Percentiles rank a stretch among this genome's conserved stretches.
Conservation (phyloP, 2,888 invertebrate genomes). For the Smittia sp. region DNA sequence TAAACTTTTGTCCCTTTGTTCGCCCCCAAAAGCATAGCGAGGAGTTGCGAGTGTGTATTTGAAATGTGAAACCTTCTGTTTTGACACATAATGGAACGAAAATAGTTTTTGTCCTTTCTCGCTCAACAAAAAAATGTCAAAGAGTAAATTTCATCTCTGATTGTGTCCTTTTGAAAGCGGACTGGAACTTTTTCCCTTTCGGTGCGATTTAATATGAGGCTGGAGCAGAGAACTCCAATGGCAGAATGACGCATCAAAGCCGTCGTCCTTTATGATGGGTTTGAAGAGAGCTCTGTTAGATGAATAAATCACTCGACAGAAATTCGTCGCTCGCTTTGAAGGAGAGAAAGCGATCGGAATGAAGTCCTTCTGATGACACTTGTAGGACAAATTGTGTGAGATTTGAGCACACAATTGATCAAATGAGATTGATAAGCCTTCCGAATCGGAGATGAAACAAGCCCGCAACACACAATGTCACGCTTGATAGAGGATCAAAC, state of each 20-base stretch:
- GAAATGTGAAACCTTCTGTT: slow-evolving; percentile 36
- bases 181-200: background rate
- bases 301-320: background rate
- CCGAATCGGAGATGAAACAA: slow-evolving; percentile 9
- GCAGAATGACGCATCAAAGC: slow-evolving; percentile 34
- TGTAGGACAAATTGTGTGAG: slow-evolving; percentile 34
- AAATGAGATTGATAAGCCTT: background rate
- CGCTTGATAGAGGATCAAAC: slow-evolving; percentile 27
- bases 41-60: slow-evolving; percentile 19
- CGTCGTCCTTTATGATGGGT: slow-evolving; percentile 19
- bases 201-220: background rate
- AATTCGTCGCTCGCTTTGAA: background rate
- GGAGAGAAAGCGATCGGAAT: background rate
- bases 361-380: slow-evolving; percentile 32
- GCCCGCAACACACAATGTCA: slow-evolving; percentile 9
- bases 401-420: slow-evolving; percentile 17
- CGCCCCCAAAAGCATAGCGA: slow-evolving; percentile 7
- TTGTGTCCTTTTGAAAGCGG: slow-evolving; percentile 35
- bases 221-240: background rate
- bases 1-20: slow-evolving; percentile 35
- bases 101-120: slow-evolving; percentile 31
- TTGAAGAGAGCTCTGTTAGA: slow-evolving; percentile 10
- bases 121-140: slow-evolving; percentile 6
- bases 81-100: slow-evolving; percentile 22
- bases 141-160: slow-evolving; percentile 39